A percentile compares a stretch with the other conserved stretches of the same genome.
Conservation (phyloP, 2,113 vertebrate species). For the Passer domesticus region DNA sequence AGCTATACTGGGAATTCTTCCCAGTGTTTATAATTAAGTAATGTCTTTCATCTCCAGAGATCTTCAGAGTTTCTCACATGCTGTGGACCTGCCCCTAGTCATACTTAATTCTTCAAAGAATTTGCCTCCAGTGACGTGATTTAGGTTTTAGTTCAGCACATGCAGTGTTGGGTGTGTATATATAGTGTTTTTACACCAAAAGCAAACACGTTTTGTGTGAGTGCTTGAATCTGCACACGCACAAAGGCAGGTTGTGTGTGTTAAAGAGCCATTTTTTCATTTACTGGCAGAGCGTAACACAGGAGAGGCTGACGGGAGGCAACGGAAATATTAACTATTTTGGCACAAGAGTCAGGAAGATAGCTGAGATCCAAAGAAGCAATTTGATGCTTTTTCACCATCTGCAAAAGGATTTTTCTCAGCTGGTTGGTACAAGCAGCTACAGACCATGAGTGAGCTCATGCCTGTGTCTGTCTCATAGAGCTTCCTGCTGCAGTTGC, state of each 20-base stretch:
- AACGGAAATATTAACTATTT: neutral
- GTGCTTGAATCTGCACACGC: neutral
- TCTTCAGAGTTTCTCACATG: neutral
- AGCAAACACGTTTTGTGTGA: neutral
- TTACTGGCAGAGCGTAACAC: neutral
- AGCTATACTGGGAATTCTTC: neutral
- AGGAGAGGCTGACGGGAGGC: accelerated
- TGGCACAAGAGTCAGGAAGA: neutral
- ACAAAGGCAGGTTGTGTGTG: neutral
- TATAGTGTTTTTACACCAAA: neutral
- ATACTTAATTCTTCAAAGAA: neutral
- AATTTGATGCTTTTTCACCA: neutral
- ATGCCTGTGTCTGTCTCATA: neutral
- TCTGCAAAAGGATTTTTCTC: conserved; percentile 33
- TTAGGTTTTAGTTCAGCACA: neutral
- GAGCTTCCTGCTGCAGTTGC: neutral
- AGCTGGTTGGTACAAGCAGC: neutral
- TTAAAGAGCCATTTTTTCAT: neutral
- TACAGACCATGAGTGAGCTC: neutral
- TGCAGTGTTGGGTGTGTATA: neutral
- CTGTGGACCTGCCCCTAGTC: neutral
- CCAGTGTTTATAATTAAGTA: neutral
- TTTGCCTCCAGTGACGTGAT: neutral
- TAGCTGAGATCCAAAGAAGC: neutral
- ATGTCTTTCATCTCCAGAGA: conserved; percentile 3